These are phyloP conservation scores for Nomada lathburiana DNA, from an alignment of 2,888 invertebrate genomes.

Conservation along the genomic window DNA sequence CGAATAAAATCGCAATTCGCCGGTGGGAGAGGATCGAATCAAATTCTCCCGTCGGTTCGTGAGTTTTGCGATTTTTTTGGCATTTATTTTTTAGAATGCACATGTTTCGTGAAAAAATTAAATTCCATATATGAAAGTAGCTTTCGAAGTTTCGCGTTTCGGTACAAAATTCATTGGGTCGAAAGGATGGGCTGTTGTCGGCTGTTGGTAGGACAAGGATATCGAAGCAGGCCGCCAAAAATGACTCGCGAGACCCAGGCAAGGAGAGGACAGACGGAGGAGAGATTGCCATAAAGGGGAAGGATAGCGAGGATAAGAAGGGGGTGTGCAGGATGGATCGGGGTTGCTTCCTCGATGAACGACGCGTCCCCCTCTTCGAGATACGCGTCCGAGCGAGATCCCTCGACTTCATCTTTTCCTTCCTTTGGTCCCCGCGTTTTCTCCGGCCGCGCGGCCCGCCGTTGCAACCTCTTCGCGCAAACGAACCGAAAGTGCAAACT, in stretches of 20 bases:
- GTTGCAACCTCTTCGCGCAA: constrained; percentile 34
- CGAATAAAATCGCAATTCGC: background rate
- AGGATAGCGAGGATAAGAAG: constrained; percentile 13
- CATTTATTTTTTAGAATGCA: constrained; percentile 84
- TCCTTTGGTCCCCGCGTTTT: constrained; percentile 8
- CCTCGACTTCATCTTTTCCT: constrained; percentile 47
- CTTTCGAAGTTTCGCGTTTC: constrained; percentile 80
- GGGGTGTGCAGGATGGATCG: constrained; percentile 4
- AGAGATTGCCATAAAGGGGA: background rate
- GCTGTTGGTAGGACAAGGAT: background rate
- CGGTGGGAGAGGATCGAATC: constrained; percentile 14
- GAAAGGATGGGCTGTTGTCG: constrained; percentile 37
- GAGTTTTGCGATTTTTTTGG: constrained; percentile 83
- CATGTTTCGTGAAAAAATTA: constrained; percentile 85
- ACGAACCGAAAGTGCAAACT: constrained; percentile 61
- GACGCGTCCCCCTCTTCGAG: constrained; percentile 66
- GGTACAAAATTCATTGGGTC: constrained; percentile 82
- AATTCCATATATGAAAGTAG: constrained; percentile 84
- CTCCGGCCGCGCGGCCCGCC: no score
- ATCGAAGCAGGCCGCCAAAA: background rate
- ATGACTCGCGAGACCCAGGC: background rate
- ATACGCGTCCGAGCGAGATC: constrained; percentile 64
- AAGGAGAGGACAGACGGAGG: background rate
- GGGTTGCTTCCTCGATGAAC: constrained; percentile 66
- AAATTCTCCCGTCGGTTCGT: constrained; percentile 58